Evolutionary conservation across 2,888 invertebrate species (phyloP).

Genomic region (Standfussiana lucernea): DNA sequence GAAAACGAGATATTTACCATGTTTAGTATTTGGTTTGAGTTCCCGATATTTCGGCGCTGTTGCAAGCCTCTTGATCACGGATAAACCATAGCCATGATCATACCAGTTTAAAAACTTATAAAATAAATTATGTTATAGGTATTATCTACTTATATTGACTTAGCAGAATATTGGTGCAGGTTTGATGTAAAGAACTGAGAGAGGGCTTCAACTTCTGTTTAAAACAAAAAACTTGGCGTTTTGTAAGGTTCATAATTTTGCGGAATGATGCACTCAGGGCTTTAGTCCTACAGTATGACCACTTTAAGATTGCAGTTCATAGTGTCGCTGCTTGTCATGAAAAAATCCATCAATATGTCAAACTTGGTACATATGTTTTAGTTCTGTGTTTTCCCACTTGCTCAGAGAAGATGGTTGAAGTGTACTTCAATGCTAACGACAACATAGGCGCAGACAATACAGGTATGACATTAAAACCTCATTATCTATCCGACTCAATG

Average conservation of each 20-base stretch:
- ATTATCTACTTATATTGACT: no score
- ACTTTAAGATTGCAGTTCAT: no score
- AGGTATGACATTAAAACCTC: conserved; percentile 10
- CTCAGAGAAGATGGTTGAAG: neutral
- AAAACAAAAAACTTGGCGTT: neutral
- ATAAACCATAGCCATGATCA: no score
- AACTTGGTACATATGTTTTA: no score
- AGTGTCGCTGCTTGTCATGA: no score
- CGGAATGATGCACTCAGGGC: neutral
- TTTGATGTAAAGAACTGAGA: neutral
- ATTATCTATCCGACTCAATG: neutral
- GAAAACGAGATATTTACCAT: no score
- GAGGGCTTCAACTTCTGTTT: neutral
- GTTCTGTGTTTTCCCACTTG: neutral
- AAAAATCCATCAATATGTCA: no score
- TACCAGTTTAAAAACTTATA: no score
- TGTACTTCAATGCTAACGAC: neutral
- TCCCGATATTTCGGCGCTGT: no score
- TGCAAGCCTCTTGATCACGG: no score
- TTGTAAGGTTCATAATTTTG: neutral
- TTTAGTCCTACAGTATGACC: neutral
- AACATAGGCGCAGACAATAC: neutral
- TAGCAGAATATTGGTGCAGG: neutral
- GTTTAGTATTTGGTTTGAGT: no score
- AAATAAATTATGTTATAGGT: no score